Evolutionary conservation across 2,888 invertebrate species (phyloP).

Genomic region (Cephus nigrinus): DNA sequence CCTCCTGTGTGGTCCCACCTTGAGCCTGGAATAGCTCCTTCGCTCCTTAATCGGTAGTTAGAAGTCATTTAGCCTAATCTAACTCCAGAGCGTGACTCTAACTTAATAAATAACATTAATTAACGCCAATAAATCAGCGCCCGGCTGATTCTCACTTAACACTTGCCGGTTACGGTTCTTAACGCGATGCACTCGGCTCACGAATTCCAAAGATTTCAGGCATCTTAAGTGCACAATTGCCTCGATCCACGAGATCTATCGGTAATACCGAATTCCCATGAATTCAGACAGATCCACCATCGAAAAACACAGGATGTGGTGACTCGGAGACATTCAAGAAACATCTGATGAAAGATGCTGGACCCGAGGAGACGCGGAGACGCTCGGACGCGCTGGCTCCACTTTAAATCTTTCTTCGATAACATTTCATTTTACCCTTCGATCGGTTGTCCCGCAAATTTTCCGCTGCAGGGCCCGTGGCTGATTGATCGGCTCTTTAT

Average conservation of each 20-base stretch:
- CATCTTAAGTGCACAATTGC: slow-evolving; percentile 14
- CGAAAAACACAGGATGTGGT: no score
- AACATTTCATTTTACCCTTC: no score
- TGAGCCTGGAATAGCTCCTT: slow-evolving; percentile 11
- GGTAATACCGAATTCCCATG: no score
- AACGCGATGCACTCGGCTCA: slow-evolving; percentile 6
- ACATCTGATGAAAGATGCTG: neutral
- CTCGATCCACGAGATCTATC: neutral
- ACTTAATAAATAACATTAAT: slow-evolving; percentile 48
- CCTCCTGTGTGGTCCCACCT: slow-evolving; percentile 43
- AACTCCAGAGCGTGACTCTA: slow-evolving; percentile 20
- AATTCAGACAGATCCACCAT: no score
- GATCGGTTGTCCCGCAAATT: no score
- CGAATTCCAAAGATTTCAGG: slow-evolving; percentile 22
- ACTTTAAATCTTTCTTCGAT: no score
- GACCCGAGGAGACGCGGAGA: no score
- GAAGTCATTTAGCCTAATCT: slow-evolving; percentile 31
- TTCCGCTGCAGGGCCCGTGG: neutral
- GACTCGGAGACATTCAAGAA: neutral
- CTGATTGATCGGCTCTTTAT: neutral
- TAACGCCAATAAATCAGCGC: slow-evolving; percentile 39
- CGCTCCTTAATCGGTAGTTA: slow-evolving; percentile 38
- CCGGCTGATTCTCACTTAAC: slow-evolving; percentile 17
- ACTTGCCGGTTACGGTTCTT: neutral
- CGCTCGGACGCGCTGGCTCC: no score